Evolutionary conservation across 2,888 invertebrate species (phyloP).

Genomic region (Lasioglossum oenotherae): DNA sequence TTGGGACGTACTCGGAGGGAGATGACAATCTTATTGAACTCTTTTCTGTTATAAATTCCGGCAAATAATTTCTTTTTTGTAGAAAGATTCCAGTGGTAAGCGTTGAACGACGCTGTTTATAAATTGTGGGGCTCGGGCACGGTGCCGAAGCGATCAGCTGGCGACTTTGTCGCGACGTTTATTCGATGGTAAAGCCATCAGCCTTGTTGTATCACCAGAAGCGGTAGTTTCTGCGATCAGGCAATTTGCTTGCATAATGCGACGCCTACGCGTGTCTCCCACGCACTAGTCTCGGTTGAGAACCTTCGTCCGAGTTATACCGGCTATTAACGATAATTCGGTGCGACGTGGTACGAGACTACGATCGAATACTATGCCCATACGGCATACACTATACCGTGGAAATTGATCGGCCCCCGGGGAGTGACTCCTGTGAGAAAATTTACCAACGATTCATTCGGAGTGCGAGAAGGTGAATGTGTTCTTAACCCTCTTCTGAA

Average conservation of each 20-base stretch:
- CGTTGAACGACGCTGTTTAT: neutral
- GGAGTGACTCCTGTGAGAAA: neutral
- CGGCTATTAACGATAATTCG: conserved; percentile 69
- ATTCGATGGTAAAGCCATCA: conserved; percentile 57
- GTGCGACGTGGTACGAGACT: conserved; percentile 55
- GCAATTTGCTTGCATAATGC: conserved; percentile 73
- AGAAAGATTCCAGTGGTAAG: neutral
- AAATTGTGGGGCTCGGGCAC: neutral
- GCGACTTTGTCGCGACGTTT: conserved; percentile 54
- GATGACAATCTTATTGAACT: too few species aligned
- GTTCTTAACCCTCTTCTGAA: too few species aligned
- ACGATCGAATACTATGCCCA: conserved; percentile 52
- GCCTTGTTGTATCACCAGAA: conserved; percentile 66
- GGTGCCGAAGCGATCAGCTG: conserved; percentile 10
- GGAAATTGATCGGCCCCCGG: conserved; percentile 50
- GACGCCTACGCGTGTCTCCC: conserved; percentile 67
- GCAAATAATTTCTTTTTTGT: too few species aligned
- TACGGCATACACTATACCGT: conserved; percentile 30
- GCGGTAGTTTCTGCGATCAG: conserved; percentile 71
- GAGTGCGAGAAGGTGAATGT: too few species aligned
- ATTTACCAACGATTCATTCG: too few species aligned
- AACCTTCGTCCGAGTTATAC: conserved; percentile 65
- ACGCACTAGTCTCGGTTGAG: conserved; percentile 63
- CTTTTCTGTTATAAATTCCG: too few species aligned
- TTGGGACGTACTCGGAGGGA: too few species aligned